Base-by-base conservation (phyloP, 2,113 vertebrate species). In the Elachura formosa region DNA sequence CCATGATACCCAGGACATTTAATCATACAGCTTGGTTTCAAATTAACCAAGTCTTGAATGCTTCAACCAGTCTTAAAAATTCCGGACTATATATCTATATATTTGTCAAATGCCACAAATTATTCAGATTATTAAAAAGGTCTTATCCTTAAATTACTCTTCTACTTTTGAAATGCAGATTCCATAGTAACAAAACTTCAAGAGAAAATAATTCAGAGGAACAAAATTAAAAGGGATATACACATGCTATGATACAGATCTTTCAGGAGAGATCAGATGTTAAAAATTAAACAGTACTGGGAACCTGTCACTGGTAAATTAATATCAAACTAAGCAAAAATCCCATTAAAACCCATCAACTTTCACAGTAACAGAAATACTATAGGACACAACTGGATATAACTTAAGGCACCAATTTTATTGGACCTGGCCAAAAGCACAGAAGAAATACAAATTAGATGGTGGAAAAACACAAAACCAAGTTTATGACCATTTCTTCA, bases 81-180 rank as follows among this genome's bases (percentile, higher is more conserved):
- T 89, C 61, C 43, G 91, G 55, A 51, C 43, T 51, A 77, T 54
- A 33, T 43, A 85, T 40, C 55, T 62, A 59, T 91, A 24, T 91
- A 87, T 93, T 94, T 93, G 89, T 93, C 95, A 96, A 93, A 95
- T 76, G 71, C 24, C 26, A 82, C 66, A 80, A 94, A 83, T 93
- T 94, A 91, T 94, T 87, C 84, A 56, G 67, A 95, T 85, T 87
- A 91, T 95, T 95, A 71, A 87, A 91, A 96, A 94, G 75, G 78
- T 62, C 72, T 95, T 89, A 66, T 91, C 86, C 89, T 94, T 74
- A 87, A 96, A 84, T 95, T 93, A 91, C 87, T 94, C 54, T 80
- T 87, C 71, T 75, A 58, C 81, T 93, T 95, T 25, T 69, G 84
- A 91, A 94, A 90, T 66, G 77, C 67, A 74, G 54, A 87, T 91